These are phyloP conservation scores for Chelon auratus DNA, from an alignment of 2,797 vertebrate species.

Conservation along the genomic window DNA sequence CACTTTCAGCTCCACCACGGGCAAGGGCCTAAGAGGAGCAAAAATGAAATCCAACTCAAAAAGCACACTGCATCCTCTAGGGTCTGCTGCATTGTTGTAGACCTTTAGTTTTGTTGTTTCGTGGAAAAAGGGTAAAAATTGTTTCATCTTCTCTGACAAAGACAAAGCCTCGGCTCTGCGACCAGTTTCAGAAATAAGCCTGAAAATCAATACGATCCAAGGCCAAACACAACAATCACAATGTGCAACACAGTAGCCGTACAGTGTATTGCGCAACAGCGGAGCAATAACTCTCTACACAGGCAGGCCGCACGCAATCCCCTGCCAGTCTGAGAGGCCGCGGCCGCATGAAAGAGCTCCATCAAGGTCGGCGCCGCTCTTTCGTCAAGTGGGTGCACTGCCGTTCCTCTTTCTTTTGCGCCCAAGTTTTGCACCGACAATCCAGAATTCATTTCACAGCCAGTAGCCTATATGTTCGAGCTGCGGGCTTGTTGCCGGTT, in stretches of 20 bases:
- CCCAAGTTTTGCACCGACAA: not conserved
- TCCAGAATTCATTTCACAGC: conserved; percentile 2
- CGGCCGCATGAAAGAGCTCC: not conserved
- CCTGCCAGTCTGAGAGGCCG: conserved; percentile 9
- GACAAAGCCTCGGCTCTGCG: conserved; percentile 30
- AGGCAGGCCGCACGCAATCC: conserved; percentile 15
- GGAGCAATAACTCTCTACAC: conserved; percentile 17
- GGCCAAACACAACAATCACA: conserved; percentile 39
- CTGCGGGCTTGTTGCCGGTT: not conserved
- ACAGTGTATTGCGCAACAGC: conserved; percentile 16
- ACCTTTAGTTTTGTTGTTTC: conserved; percentile 5
- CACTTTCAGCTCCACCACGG: not conserved
- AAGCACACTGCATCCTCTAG: not conserved
- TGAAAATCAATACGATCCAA: conserved; percentile 56
- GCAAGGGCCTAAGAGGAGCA: not conserved
- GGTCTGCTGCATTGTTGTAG: not conserved
- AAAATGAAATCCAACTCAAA: not conserved
- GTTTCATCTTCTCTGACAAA: conserved; percentile 39
- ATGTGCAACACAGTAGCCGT: conserved; percentile 8
- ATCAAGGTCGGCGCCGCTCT: conserved; percentile 18
- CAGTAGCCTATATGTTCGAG: not conserved
- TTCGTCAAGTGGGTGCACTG: conserved; percentile 1
- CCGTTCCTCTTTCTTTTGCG: conserved; percentile 8
- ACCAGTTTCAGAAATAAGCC: conserved; percentile 29
- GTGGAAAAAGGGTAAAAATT: conserved; percentile 14